Evolutionary conservation across 2,797 vertebrate genomes (phyloP).

Genomic region (Tokudaia tokunoshimensis): DNA sequence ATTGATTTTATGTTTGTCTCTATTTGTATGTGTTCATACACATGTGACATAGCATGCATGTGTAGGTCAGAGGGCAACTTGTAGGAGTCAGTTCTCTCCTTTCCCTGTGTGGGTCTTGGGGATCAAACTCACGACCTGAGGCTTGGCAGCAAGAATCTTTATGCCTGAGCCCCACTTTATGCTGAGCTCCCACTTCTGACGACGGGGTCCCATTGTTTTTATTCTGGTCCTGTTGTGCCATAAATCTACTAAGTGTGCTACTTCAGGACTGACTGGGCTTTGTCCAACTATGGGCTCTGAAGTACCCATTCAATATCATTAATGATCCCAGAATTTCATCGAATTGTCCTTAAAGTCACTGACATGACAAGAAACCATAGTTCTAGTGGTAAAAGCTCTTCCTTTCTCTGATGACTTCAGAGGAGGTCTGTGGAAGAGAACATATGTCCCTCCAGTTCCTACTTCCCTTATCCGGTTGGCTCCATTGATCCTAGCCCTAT

Average conservation of each 20-base stretch:
- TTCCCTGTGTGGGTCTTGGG: background rate
- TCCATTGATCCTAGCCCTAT: background rate
- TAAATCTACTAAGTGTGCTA: background rate
- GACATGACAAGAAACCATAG: background rate
- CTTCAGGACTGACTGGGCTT: background rate
- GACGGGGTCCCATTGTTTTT: background rate
- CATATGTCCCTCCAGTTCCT: background rate
- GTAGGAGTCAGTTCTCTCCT: background rate
- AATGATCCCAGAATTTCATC: slow-evolving; percentile 24
- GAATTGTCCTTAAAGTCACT: background rate
- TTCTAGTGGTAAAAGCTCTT: background rate
- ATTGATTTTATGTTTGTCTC: background rate
- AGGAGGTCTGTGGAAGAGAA: background rate
- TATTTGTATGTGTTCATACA: background rate
- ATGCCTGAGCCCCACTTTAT: background rate
- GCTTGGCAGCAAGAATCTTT: background rate
- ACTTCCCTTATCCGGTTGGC: background rate
- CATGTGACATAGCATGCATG: background rate
- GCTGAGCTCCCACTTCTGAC: background rate
- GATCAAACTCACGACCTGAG: background rate
- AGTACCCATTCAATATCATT: background rate
- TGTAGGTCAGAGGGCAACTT: background rate
- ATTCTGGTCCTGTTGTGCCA: background rate
- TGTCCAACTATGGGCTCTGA: background rate
- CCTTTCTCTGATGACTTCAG: background rate